A percentile compares a stretch with the other conserved stretches of the same genome.
Conservation (phyloP, 2,888 invertebrate genomes). For the Cheilosia vulpina region DNA sequence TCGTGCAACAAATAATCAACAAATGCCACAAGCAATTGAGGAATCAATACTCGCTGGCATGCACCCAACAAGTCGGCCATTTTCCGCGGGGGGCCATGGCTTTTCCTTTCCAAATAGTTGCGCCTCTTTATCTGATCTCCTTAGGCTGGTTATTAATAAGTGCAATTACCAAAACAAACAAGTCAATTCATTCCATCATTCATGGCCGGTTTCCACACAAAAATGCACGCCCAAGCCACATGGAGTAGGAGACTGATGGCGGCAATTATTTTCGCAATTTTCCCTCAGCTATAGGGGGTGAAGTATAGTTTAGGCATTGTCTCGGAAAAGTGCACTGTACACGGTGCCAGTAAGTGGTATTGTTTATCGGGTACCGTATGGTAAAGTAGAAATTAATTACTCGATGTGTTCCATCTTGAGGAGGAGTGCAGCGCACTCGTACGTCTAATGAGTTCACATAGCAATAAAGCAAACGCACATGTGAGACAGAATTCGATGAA, state of each 20-base stretch:
- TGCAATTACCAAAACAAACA: conserved; percentile 43
- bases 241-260: conserved; percentile 1
- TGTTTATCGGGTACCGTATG: conserved; percentile 24
- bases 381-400: conserved; percentile 40
- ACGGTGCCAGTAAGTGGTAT: conserved; percentile 21
- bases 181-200: conserved; percentile 36
- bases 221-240: conserved; percentile 1
- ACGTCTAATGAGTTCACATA: too few relatives aligned
- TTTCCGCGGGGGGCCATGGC: conserved; percentile 7
- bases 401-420: conserved; percentile 24
- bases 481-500: conserved; percentile 34
- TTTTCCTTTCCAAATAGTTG: conserved; percentile 37
- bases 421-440: too few relatives aligned
- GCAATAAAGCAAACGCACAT: too few relatives aligned
- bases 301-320: conserved; percentile 39
- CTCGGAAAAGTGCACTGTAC: not conserved
- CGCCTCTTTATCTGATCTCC: conserved; percentile 43
- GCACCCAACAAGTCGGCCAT: conserved; percentile 16
- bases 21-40: conserved; percentile 50
- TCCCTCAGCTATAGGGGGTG: not conserved
- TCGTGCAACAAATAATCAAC: conserved; percentile 22
- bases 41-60: conserved; percentile 55
- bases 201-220: not conserved
- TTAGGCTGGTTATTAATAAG: conserved; percentile 40
- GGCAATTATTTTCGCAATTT: conserved; percentile 2